Base-by-base conservation (phyloP, 1,140 invertebrate species). In the Euwallacea similis region DNA sequence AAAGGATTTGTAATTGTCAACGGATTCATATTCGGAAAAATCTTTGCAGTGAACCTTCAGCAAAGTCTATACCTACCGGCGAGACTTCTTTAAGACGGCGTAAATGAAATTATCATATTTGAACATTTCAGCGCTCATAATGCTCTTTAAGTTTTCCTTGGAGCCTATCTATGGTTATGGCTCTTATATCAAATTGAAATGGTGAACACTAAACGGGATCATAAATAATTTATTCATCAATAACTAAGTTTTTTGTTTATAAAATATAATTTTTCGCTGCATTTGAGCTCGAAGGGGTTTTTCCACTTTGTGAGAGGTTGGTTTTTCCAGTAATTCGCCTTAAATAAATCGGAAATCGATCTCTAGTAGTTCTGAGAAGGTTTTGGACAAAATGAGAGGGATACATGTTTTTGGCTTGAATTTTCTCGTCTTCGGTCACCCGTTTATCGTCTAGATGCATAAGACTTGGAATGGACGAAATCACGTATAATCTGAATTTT, bases 381-480 rank as follows among this genome's bases (percentile, higher is more conserved):
- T 61, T n/a, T 7, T 50, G 53, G 7, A 71, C 33, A 50, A 71
- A 58, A 10, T 42, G 64, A 11, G 64, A 55, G 2, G 64, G 85
- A 77, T 87, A 90, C 2, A 91, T 77, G 65, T 88, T 81, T 53
- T 84, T 81, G 0, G 89, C 86, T 78, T 91, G 88, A 8, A 79
- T 44, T 42, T 83, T 78, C 77, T 91, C 88, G 73, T 90, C 87
- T 6, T 82, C 73, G 2, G 87, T 89, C 6, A 91, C 85, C 46
- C 78, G 76, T 61, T 87, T 80, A 77, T 90, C 89, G 77, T 92
- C 90, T 71, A 91, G 80, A 76, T 91, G 88, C 6, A 85, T 74
- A 15, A 91, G 79, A 1, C 83, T 82, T 3, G 87, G 85, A 75
- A 92, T 89, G 78, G 88, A 85, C 0, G 89, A 90, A 77, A 91